Evolutionary conservation across 1,140 invertebrate genomes (phyloP), one percentile per base, ranked within the genome.

Genomic region (Rhyacophila brunnea): DNA sequence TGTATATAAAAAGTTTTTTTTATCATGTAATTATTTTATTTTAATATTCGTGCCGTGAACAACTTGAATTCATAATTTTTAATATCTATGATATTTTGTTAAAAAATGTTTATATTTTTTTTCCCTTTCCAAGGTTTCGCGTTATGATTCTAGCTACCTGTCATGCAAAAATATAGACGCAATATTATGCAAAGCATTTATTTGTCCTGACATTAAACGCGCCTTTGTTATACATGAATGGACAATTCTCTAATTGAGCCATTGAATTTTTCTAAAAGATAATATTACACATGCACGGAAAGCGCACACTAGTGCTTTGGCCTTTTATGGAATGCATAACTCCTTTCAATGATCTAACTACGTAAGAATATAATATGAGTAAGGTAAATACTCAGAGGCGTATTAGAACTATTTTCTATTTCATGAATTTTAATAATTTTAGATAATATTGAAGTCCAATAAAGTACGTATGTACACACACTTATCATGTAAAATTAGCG

Each of bases 221-320:
- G 44, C 50, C 48, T 53, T 55, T 62, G 55, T 54, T 58, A 58
- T 62, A 36, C 36, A 44, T 62, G 60, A 62, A 62, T 54, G 50
- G 60, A 52, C 51, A 58, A 58, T 62, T 54, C 60, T 53, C 49
- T 62, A 62, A 62, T 62, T 62, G 60, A 62, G 60, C 55, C 51
- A 58, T 62, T 58, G 60, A 54, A 49, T 62, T 62, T 62, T 48
- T 62, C 46, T 54, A 48, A 51, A 58, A 58, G 49, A 62, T 62
- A 44, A 58, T 38, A 53, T 47, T 60, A 60, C 58, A 40, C 46
- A 38, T 50, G 45, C 60, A 50, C n/a, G 15, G 49, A 32, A 45
- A 54, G 52, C 28, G 18, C 13, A n/a, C 23, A 46, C 17, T 14
- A 34, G 36, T 11, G 23, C 11, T 34, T 15, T 23, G 1, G 23